Percentiles rank a stretch among this genome's conserved stretches.
Conservation (phyloP, 2,797 vertebrate genomes). For the Pagetopsis macropterus region DNA sequence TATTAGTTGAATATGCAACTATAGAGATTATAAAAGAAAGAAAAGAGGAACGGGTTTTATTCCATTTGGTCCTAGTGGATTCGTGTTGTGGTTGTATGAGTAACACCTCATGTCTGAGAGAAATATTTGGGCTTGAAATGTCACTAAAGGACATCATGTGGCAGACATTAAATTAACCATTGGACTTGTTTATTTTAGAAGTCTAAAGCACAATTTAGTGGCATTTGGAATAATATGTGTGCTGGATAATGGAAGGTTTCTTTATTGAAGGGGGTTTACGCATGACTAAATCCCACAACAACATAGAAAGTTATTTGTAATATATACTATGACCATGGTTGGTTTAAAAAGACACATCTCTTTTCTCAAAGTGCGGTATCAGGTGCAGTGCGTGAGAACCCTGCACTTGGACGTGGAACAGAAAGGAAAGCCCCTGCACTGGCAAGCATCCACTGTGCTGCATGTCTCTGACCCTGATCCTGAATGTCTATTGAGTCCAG, state of each 20-base stretch:
- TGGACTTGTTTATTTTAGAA: not conserved
- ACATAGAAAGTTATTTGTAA: not conserved
- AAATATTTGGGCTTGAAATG: conserved; percentile 22
- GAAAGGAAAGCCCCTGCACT: not conserved
- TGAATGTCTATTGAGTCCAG: not conserved
- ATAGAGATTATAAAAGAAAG: not conserved
- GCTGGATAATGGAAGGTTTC: not conserved
- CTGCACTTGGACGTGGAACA: conserved; percentile 12
- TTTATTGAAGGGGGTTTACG: conserved; percentile 5
- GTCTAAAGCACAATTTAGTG: not conserved
- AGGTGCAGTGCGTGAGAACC: not conserved
- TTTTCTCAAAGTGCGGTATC: conserved; percentile 6
- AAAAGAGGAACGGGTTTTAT: not conserved
- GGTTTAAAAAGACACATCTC: conserved; percentile 4
- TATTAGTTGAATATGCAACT: conserved; percentile 3
- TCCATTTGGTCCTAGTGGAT: conserved; percentile 1
- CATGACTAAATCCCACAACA: not conserved
- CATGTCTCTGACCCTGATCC: conserved; percentile 14
- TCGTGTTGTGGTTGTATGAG: conserved; percentile 1
- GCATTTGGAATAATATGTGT: not conserved
- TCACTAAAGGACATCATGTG: conserved; percentile 9
- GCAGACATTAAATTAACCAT: not conserved
- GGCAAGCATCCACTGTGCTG: conserved; percentile 6
- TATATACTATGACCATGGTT: not conserved
- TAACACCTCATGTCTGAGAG: not conserved